These are phyloP conservation scores for Saxidomus purpurata DNA, from an alignment of 1,140 invertebrate genomes.

Conservation along the genomic window DNA sequence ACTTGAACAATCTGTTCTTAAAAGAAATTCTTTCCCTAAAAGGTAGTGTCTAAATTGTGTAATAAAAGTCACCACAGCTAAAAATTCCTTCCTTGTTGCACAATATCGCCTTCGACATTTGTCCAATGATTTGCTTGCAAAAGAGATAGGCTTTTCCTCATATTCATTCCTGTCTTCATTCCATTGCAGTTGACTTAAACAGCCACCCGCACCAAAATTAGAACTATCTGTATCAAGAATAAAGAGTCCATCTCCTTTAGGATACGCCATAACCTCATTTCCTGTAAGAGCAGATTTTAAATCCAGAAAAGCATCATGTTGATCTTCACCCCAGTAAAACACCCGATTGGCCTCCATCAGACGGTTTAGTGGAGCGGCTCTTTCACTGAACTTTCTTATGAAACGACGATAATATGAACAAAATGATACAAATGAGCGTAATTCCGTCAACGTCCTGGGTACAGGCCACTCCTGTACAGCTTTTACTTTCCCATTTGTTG, in stretches of 20 bases:
- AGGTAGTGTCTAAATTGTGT: slow-evolving; percentile 69
- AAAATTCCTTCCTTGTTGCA: slow-evolving; percentile 39
- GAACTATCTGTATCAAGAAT: neutral
- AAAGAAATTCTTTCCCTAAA: slow-evolving; percentile 60
- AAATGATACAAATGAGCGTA: neutral
- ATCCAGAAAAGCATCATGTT: neutral
- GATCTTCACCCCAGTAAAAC: neutral
- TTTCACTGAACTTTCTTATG: neutral
- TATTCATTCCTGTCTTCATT: neutral
- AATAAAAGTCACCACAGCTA: slow-evolving; percentile 64
- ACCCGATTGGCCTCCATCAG: neutral
- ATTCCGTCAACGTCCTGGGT: neutral
- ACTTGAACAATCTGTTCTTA: slow-evolving; percentile 69
- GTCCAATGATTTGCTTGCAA: neutral
- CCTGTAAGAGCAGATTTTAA: neutral
- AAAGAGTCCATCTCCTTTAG: neutral
- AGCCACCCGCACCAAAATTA: neutral
- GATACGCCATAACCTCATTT: neutral
- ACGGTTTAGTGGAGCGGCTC: neutral
- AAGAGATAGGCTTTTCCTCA: neutral
- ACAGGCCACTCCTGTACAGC: neutral
- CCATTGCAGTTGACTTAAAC: neutral
- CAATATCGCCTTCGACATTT: neutral
- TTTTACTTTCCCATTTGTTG: neutral
- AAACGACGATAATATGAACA: neutral